Base-by-base conservation (phyloP, 2,113 vertebrate species). In the Globicephala melas region DNA sequence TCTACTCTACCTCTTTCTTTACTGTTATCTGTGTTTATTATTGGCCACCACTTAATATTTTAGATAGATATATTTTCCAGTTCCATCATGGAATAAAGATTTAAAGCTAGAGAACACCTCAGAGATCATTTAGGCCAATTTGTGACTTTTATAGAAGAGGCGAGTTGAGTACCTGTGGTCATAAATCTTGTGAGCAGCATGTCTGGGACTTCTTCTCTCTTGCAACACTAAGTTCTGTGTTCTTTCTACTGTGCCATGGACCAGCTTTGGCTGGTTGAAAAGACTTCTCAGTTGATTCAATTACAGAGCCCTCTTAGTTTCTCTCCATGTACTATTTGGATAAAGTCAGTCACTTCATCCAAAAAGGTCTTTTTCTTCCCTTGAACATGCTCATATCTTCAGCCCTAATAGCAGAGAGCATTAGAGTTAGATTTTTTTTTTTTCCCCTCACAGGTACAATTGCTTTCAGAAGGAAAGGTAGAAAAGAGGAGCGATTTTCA, bases 301-400 rank as follows among this genome's bases (percentile, higher is more conserved):
- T 95, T 41, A 50, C 63, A 85, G 74, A 97, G 68, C 20, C 17
- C 53, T 67, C 53, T 73, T 92, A 86, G 15, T 58, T 85, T 55
- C 55, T 20, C 77, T 96, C 97, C 81, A 85, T 91, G 13, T 67
- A 47, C 82, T 77, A 11, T 95, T 95, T 93, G 63, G n/a, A 91
- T 81, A 71, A 96, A 96, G 20, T 50, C 89, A 88, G 95, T 95
- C 94, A 94, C 90, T 98, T 95, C 84, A 97, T 88, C 91, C 89
- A 97, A 97, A 97, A 97, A 97, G 47, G 70, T 90, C 0, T 1
- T 4, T 36, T 96, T 98, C 84, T 91, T 98, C 67, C 53, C 68
- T 97, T 95, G 88, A 96, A 94, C 82, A 77, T 47, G 0, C 89
- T 81, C 87, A 93, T 97, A 94, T 82, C 20, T n/a, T 83, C 62